These are phyloP conservation scores for Phenganax stokvisi DNA, from an alignment of 92 coral and sea anemone species.

Conservation along the genomic window DNA sequence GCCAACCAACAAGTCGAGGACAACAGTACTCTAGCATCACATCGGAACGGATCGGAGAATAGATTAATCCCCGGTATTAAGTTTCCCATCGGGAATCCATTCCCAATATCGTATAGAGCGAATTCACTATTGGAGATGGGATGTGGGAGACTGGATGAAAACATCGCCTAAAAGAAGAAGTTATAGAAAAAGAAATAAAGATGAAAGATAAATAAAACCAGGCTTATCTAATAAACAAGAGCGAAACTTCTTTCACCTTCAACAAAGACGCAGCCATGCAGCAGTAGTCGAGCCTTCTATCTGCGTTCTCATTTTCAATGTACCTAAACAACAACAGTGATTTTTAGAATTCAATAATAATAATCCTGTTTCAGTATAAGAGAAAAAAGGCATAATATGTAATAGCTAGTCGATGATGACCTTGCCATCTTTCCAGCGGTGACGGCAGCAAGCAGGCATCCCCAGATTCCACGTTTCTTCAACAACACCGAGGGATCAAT, in stretches of 20 bases:
- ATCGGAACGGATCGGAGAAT: slow-evolving; percentile 81
- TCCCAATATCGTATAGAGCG: slow-evolving; percentile 85
- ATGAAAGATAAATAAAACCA: not conserved
- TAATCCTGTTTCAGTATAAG: not conserved
- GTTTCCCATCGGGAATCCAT: slow-evolving; percentile 62
- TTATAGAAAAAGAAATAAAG: not conserved
- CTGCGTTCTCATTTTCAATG: slow-evolving; percentile 80
- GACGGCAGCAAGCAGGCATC: slow-evolving; percentile 83
- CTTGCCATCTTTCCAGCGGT: slow-evolving; percentile 89
- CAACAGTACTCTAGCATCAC: slow-evolving; percentile 82
- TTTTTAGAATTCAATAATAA: not conserved
- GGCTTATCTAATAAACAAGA: not conserved
- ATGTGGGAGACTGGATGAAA: slow-evolving; percentile 84
- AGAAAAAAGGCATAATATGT: not conserved
- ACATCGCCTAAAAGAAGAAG: slow-evolving; percentile 60
- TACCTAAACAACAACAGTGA: slow-evolving; percentile 51
- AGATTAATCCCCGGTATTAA: slow-evolving; percentile 86
- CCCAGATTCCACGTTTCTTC: slow-evolving; percentile 91
- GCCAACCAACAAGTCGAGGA: slow-evolving; percentile 80
- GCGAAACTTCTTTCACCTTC: slow-evolving; percentile 50
- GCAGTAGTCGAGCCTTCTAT: slow-evolving; percentile 82
- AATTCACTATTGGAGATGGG: slow-evolving; percentile 84
- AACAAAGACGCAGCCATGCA: slow-evolving; percentile 70
- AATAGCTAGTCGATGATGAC: slow-evolving; percentile 44
- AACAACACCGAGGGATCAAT: slow-evolving; percentile 56